Conservation (phyloP, 2,888 invertebrate genomes). For the Drosophila fungiperda region DNA sequence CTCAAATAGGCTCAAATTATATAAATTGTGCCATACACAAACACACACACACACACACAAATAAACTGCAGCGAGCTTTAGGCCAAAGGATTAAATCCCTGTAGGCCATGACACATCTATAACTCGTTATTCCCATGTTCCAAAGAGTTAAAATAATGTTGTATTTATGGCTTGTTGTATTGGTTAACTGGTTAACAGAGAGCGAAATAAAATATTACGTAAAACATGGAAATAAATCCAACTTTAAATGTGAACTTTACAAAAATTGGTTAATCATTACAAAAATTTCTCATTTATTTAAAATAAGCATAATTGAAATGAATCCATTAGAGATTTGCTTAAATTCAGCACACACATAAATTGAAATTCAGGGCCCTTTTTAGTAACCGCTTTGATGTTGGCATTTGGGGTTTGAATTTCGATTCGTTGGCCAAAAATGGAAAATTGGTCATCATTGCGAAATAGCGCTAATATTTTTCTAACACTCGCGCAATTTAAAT, state of each 20-base stretch:
- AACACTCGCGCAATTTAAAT: slow-evolving; percentile 67
- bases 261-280: background rate
- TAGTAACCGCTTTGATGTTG: slow-evolving; percentile 6
- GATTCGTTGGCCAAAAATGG: slow-evolving; percentile 30
- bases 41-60: slow-evolving; percentile 2
- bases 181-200: slow-evolving; percentile 26
- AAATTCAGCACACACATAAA: background rate
- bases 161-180: background rate
- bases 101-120: slow-evolving; percentile 28
- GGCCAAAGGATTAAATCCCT: slow-evolving; percentile 42
- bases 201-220: background rate
- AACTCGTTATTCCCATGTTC: slow-evolving; percentile 36
- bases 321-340: background rate
- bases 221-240: background rate
- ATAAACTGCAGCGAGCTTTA: slow-evolving; percentile 20
- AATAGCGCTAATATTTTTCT: slow-evolving; percentile 54
- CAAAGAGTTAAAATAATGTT: background rate
- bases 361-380: slow-evolving; percentile 11
- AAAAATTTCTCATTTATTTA: background rate
- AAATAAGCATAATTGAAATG: background rate
- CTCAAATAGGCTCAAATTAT: slow-evolving; percentile 72
- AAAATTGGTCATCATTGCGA: slow-evolving; percentile 13
- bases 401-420: slow-evolving; percentile 28
- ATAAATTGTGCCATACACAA: slow-evolving; percentile 66
- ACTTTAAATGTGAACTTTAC: background rate